Conservation (phyloP, 2,113 vertebrate genomes). For the Sebastes schlegelii region DNA sequence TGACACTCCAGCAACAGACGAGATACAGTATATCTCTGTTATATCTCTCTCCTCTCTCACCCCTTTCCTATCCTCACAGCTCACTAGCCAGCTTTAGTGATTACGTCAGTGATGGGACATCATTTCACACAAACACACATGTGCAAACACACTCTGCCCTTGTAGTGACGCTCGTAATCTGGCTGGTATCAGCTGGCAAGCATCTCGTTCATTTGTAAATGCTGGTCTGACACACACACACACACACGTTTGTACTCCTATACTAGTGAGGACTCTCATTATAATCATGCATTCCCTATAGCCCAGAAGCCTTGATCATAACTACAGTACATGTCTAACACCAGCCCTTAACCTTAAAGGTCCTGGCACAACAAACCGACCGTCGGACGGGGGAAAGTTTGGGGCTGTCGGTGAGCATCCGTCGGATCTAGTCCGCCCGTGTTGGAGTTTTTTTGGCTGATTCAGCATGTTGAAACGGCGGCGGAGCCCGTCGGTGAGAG, state of each 20-base stretch:
- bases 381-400: too few relatives aligned
- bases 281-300: background rate
- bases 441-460: too few relatives aligned
- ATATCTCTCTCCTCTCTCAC: background rate
- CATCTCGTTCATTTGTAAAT: slow-evolving; percentile 11
- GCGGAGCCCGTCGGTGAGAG: too few relatives aligned
- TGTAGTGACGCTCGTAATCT: slow-evolving; percentile 1
- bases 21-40: background rate
- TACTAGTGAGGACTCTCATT: background rate
- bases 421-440: too few relatives aligned
- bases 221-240: slow-evolving; percentile 8
- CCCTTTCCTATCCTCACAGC: background rate
- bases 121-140: background rate
- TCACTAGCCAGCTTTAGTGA: background rate
- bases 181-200: slow-evolving; percentile 23
- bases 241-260: background rate
- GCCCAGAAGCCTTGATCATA: background rate
- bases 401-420: too few relatives aligned
- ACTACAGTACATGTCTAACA: background rate
- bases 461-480: too few relatives aligned
- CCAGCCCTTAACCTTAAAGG: background rate
- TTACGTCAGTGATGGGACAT: background rate
- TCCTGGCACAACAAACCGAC: too few relatives aligned
- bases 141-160: slow-evolving; percentile 18
- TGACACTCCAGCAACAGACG: background rate